Evolutionary conservation across 2,113 vertebrate genomes (phyloP).

Genomic region (Atrichornis clamosus): DNA sequence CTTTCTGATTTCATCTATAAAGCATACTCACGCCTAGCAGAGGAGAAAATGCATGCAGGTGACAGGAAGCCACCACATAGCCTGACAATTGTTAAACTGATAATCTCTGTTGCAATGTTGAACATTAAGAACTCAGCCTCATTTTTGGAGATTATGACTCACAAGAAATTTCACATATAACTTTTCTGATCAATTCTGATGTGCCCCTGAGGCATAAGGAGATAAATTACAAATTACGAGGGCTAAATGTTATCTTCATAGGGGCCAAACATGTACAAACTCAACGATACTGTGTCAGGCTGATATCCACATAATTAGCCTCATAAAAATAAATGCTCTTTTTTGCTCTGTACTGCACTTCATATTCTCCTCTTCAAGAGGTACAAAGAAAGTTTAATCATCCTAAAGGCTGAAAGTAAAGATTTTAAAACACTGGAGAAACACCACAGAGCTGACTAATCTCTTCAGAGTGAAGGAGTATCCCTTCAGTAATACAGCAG

Average conservation of each 20-base stretch:
- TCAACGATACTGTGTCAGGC: background rate
- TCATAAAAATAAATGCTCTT: background rate
- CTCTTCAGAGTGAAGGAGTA: background rate
- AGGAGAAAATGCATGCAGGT: background rate
- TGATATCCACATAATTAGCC: background rate
- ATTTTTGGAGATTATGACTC: background rate
- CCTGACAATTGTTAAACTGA: background rate
- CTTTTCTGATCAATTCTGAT: background rate
- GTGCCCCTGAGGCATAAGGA: background rate
- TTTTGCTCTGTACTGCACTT: background rate
- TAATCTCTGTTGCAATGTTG: rapidly evolving
- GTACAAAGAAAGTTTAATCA: background rate
- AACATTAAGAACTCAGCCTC: background rate
- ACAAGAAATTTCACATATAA: background rate
- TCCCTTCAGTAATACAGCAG: background rate
- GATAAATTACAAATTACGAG: background rate
- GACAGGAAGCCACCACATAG: background rate
- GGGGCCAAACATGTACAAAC: background rate
- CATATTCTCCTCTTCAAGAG: background rate
- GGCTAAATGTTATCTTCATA: background rate
- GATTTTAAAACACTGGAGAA: background rate
- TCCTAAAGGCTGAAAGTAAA: background rate
- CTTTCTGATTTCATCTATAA: background rate
- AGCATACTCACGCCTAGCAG: background rate
- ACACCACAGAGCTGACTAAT: background rate